Base-by-base conservation (phyloP, 1,140 invertebrate species). In the Brevipalpus yothersi region DNA sequence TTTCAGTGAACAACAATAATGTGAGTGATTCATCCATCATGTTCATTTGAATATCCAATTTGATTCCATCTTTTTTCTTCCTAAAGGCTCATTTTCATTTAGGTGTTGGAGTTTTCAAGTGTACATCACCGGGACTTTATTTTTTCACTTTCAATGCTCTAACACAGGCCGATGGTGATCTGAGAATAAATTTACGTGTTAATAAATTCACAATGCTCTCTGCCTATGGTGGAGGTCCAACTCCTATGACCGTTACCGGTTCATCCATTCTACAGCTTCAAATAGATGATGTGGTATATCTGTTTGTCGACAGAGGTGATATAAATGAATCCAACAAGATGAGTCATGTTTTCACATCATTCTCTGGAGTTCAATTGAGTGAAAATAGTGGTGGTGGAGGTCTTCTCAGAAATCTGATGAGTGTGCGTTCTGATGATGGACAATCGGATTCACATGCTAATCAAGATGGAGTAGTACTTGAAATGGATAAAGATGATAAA, bases 301-400 rank as follows among this genome's bases (percentile, higher is more conserved):
- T 47, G 7, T 63, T 57, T 47, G 40, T 63, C 10, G 62, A 63
- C 19, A 39, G 62, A n/a, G 62, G 62, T 23, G 45, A 61, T n/a
- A 57, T 63, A n/a, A 58, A 58, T 45, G 62, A 63, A 21, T 62
- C 60, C 4, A 51, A 45, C 8, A 23, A 53, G 39, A 41, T 58
- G 15, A 58, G 47, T 12, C 41, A 58, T 11, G 62, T 60, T 19
- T 60, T 45, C 41, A 61, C 59, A 17, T 47, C 59, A 4, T 63
- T 63, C 39, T 43, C 41, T 15, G 62, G 62, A 0, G 58, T 47
- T 45, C 23, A 53, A 21, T 13, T 63, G 4, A 9, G 9, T 23
- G 53, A 60, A 4, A 21, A 55, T 21, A n/a, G 10, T 10, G 11
- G 8, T 15, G 9, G 11, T n/a, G 59, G 59, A n/a, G n/a, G n/a